A percentile compares a stretch with the other conserved stretches of the same genome.
Conservation (phyloP, 2,888 invertebrate genomes). For the Cremastobaeus sp. region DNA sequence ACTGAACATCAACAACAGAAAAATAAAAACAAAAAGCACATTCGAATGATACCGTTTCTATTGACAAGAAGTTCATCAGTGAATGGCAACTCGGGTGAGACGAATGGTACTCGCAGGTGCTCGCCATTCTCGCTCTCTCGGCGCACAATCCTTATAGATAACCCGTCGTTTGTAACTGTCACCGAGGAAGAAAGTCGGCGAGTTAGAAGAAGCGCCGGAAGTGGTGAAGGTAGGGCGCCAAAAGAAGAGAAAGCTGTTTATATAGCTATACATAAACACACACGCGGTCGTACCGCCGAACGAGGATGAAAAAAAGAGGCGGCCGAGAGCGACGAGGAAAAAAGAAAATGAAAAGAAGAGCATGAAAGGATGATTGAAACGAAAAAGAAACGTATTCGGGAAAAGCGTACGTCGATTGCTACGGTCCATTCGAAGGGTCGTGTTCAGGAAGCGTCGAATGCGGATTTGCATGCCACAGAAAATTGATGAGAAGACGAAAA, state of each 20-base stretch:
- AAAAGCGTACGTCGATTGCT: slow-evolving; percentile 44
- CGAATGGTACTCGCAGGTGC: slow-evolving; percentile 72
- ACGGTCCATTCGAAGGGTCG: slow-evolving; percentile 46
- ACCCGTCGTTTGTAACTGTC: slow-evolving; percentile 77
- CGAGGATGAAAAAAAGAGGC: slow-evolving; percentile 6
- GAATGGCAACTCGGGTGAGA: slow-evolving; percentile 57
- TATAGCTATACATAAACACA: slow-evolving; percentile 57
- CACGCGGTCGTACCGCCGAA: slow-evolving; percentile 26
- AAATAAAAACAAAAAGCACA: slow-evolving; percentile 22
- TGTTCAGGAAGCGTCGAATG: slow-evolving; percentile 65
- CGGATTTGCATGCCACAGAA: slow-evolving; percentile 74
- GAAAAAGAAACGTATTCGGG: slow-evolving; percentile 17
- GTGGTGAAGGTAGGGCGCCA: slow-evolving; percentile 41
- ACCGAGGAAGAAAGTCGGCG: slow-evolving; percentile 63
- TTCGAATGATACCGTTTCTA: slow-evolving; percentile 68
- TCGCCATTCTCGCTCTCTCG: slow-evolving; percentile 72
- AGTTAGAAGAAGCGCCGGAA: slow-evolving; percentile 55
- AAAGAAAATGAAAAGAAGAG: slow-evolving; percentile 27
- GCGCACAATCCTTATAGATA: slow-evolving; percentile 75
- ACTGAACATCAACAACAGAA: too few relatives aligned
- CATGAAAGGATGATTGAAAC: slow-evolving; percentile 48
- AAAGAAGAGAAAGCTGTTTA: slow-evolving; percentile 56
- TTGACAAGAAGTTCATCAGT: slow-evolving; percentile 68
- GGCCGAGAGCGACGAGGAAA: slow-evolving; percentile 22
- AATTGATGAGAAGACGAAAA: slow-evolving; percentile 70